Evolutionary conservation across 2,113 vertebrate genomes (phyloP).

Genomic region (Vidua chalybeata): DNA sequence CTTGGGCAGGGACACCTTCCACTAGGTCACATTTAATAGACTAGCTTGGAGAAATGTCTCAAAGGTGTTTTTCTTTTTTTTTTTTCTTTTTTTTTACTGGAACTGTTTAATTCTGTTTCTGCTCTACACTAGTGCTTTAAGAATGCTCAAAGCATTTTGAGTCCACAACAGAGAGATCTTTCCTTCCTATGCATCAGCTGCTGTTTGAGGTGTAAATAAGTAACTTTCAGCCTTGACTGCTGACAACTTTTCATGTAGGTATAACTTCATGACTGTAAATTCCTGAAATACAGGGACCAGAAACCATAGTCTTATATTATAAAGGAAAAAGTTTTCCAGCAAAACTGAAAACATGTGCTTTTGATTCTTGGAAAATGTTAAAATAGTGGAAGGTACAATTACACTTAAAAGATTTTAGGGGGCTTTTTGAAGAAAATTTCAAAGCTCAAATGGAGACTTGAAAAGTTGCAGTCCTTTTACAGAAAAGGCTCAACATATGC

Average conservation of each 20-base stretch:
- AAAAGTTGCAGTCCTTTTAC: not conserved
- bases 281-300: not conserved
- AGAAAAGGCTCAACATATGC: not conserved
- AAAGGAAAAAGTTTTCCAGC: not conserved
- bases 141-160: not conserved
- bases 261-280: not conserved
- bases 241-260: not conserved
- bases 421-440: not conserved
- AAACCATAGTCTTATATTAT: not conserved
- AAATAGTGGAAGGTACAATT: not conserved
- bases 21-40: not conserved
- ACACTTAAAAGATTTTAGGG: not conserved
- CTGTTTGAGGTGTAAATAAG: not conserved
- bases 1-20: not conserved
- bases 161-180: not conserved
- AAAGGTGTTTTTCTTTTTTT: not conserved
- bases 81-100: not conserved
- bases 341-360: not conserved
- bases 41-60: not conserved
- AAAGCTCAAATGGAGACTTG: not conserved
- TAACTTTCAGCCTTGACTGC: not conserved
- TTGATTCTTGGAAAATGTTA: not conserved
- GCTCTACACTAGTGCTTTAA: not conserved
- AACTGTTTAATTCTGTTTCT: not conserved
- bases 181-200: not conserved